These are phyloP conservation scores for Hippocampus abdominalis DNA, from an alignment of 2,113 vertebrate species.

Conservation along the genomic window DNA sequence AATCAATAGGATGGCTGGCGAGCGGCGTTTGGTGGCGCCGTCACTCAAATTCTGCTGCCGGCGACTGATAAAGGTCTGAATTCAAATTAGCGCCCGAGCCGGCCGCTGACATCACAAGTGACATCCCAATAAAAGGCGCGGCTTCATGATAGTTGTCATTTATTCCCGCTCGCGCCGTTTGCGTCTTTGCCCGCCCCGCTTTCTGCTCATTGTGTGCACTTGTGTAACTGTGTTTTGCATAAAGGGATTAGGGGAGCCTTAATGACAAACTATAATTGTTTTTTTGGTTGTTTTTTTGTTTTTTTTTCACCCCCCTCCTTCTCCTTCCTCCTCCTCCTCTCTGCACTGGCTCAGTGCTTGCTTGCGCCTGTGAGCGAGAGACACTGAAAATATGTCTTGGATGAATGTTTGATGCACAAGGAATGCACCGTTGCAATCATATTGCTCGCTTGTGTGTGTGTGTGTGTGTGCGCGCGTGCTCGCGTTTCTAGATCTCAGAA, in stretches of 20 bases:
- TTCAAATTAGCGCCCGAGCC: constrained; percentile 98
- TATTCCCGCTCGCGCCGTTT: constrained; percentile 87
- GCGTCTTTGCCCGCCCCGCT: constrained; percentile 70
- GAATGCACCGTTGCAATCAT: constrained; percentile 56
- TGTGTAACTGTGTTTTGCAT: constrained; percentile 99
- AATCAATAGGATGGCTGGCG: constrained; percentile 99
- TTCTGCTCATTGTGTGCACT: constrained; percentile 97
- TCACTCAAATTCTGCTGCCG: constrained; percentile 99
- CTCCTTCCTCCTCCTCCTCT: neutral
- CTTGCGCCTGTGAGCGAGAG: constrained; percentile 47
- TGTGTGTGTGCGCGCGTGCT: neutral
- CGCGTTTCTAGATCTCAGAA: constrained; percentile 44
- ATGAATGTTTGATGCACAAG: constrained; percentile 62
- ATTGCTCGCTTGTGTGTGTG: constrained; percentile 8
- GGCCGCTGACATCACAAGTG: constrained; percentile 98
- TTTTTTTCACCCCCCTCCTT: neutral
- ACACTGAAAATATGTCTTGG: constrained; percentile 54
- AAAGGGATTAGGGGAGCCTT: constrained; percentile 99
- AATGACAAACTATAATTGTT: constrained; percentile 98
- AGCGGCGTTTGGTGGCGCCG: constrained; percentile 98
- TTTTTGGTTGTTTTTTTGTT: constrained; percentile 53
- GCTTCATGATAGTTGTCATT: constrained; percentile 99
- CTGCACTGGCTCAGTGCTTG: constrained; percentile 57
- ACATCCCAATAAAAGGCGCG: constrained; percentile 99
- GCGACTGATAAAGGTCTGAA: constrained; percentile 99